Evolutionary conservation across 2,888 invertebrate genomes (phyloP).

Genomic region (Drosophila meridionalis): DNA sequence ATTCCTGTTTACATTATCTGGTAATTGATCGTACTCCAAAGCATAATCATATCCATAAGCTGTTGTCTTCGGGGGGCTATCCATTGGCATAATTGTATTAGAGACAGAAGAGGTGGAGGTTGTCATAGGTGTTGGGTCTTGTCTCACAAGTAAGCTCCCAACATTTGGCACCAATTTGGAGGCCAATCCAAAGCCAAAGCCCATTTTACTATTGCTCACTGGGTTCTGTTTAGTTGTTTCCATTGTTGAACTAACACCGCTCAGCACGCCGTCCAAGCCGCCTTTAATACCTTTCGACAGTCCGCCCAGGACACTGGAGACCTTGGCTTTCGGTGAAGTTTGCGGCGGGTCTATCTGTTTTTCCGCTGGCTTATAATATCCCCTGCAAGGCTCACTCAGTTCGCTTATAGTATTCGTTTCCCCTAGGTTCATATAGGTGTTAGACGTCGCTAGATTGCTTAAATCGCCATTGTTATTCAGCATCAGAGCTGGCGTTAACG

Average conservation of each 20-base stretch:
- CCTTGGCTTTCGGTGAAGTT: conserved; percentile 69
- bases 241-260: conserved; percentile 63
- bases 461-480: conserved; percentile 1
- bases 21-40: neutral
- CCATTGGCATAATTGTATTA: conserved; percentile 7
- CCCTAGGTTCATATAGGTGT: neutral
- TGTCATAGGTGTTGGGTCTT: conserved; percentile 2
- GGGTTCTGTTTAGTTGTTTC: conserved; percentile 33
- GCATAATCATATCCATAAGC: conserved; percentile 10
- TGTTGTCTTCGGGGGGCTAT: conserved; percentile 5
- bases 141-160: conserved; percentile 61
- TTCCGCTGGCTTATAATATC: conserved; percentile 64
- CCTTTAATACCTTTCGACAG: conserved; percentile 82
- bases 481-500: conserved; percentile 6
- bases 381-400: conserved; percentile 25
- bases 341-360: conserved; percentile 17
- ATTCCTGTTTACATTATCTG: conserved; percentile 15
- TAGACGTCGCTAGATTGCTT: neutral
- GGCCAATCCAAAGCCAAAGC: conserved; percentile 80
- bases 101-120: neutral
- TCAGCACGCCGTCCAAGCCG: conserved; percentile 81
- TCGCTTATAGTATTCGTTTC: conserved; percentile 16
- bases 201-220: conserved; percentile 49
- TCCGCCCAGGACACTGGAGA: conserved; percentile 78
- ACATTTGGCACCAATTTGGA: conserved; percentile 82